Base-by-base conservation (phyloP, 2,797 vertebrate genomes). In the Enteromius mattozi region DNA sequence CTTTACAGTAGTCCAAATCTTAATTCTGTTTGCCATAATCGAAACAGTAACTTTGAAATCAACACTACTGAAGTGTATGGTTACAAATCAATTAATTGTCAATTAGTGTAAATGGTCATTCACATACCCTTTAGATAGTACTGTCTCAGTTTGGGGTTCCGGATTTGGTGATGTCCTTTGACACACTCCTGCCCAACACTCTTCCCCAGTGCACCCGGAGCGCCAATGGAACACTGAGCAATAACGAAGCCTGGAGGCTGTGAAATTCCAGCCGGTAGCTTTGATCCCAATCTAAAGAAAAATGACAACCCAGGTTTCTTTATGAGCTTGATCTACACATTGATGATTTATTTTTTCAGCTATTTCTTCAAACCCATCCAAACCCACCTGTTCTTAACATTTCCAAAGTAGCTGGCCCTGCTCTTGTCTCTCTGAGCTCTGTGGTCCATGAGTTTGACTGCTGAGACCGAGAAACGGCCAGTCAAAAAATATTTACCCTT, bases 61-160 rank as follows among this genome's bases (percentile, higher is more conserved):
- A 74, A 33, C 70, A 74, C 8, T 21, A 21, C 8, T 71, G 2
- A 51, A 19, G 17, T 75, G 30, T 35, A 19, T 37, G 10, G 12
- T 35, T 56, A n/a, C 33, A 76, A 56, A 74, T 51, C 45, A 74
- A 27, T 2, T 74, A 51, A 47, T 16, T 27, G n/a, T 45, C 40
- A 71, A 45, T 45, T n/a, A 8, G 24, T 49, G 40, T 47, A 27
- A 6, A 27, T 72, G 27, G 40, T 42, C 9, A 63, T 61, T 42
- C n/a, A 16, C 80, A 24, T 87, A 96, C 95, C 95, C 92, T 93
- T 93, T 12, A 95, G 91, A 89, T 96, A 96, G 90, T 96, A 96
- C 89, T 94, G 94, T 33, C 95, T 92, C 81, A 96, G 92, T 86
- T 92, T 94, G 59, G 95, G 94, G 91, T 96, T 96, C 84, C 95